Evolutionary conservation across 2,797 vertebrate genomes (phyloP).

Genomic region (Pseudopleuronectes americanus): DNA sequence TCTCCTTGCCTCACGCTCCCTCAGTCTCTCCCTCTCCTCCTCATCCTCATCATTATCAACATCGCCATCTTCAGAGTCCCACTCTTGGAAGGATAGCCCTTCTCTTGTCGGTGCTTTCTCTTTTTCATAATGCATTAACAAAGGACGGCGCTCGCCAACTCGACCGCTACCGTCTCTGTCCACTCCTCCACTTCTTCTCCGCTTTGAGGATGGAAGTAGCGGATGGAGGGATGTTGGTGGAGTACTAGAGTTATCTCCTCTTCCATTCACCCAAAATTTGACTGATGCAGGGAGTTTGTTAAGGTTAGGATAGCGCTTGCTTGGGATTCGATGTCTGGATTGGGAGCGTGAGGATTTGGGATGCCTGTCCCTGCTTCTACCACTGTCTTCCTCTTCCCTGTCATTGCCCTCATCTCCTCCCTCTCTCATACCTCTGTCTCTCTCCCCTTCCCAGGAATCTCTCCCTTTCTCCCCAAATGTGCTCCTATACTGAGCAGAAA

Average conservation of each 20-base stretch:
- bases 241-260: constrained; percentile 74
- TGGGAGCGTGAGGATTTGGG: constrained; percentile 78
- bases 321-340: constrained; percentile 72
- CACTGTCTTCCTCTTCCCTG: constrained; percentile 81
- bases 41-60: constrained; percentile 73
- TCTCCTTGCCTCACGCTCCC: constrained; percentile 68
- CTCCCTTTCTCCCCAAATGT: constrained; percentile 83
- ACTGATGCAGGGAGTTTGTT: constrained; percentile 86
- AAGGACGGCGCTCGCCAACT: constrained; percentile 81
- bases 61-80: constrained; percentile 84
- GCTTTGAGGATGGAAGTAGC: constrained; percentile 79
- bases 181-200: constrained; percentile 78
- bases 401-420: constrained; percentile 74
- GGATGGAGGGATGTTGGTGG: constrained; percentile 82
- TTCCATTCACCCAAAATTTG: constrained; percentile 86
- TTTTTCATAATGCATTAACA: constrained; percentile 84
- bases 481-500: constrained; percentile 80
- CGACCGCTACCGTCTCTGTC: constrained; percentile 76
- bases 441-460: constrained; percentile 84
- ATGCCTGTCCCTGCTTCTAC: constrained; percentile 77
- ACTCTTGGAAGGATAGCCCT: constrained; percentile 85
- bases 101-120: constrained; percentile 84
- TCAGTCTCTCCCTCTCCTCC: constrained; percentile 63
- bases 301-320: constrained; percentile 84
- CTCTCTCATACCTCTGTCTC: constrained; percentile 78